These are phyloP conservation scores for Bombus fervidus DNA, from an alignment of 1,140 invertebrate species.

Conservation along the genomic window DNA sequence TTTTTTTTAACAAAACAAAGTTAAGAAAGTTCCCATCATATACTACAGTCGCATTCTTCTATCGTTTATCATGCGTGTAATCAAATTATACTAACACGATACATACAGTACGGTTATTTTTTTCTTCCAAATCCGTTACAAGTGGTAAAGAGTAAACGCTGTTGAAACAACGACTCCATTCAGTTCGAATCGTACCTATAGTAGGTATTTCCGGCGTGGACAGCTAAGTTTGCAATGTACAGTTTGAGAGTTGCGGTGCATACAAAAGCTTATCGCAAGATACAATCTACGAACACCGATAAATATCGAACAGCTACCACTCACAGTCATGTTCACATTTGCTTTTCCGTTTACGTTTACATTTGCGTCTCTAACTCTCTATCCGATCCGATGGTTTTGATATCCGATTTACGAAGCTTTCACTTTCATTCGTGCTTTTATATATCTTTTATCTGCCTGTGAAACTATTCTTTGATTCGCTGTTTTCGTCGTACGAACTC, in stretches of 20 bases:
- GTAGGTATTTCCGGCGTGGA: constrained; percentile 55
- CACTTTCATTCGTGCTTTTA: background rate
- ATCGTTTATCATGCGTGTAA: background rate
- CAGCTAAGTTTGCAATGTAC: constrained; percentile 40
- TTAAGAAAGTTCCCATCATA: no score
- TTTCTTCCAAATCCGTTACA: background rate
- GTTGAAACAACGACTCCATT: constrained; percentile 48
- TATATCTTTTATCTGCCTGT: no score
- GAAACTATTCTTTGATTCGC: no score
- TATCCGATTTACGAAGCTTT: background rate
- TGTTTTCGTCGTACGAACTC: background rate
- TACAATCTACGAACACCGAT: constrained; percentile 27
- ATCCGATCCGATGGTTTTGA: background rate
- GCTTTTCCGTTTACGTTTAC: background rate
- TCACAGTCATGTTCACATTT: background rate
- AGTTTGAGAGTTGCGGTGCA: constrained; percentile 21
- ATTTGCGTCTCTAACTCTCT: background rate
- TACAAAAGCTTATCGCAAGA: constrained; percentile 37
- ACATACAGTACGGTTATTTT: background rate
- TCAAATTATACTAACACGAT: background rate
- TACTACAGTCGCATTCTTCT: no score
- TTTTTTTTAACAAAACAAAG: no score
- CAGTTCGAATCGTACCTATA: constrained; percentile 28
- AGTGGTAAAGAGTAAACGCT: constrained; percentile 16
- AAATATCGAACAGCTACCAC: background rate